Percentiles rank a stretch among this genome's conserved stretches.
phyloP scores from a whole-genome alignment of 2,113 vertebrate genomes.

The Eudyptes chrysolophus region DNA sequence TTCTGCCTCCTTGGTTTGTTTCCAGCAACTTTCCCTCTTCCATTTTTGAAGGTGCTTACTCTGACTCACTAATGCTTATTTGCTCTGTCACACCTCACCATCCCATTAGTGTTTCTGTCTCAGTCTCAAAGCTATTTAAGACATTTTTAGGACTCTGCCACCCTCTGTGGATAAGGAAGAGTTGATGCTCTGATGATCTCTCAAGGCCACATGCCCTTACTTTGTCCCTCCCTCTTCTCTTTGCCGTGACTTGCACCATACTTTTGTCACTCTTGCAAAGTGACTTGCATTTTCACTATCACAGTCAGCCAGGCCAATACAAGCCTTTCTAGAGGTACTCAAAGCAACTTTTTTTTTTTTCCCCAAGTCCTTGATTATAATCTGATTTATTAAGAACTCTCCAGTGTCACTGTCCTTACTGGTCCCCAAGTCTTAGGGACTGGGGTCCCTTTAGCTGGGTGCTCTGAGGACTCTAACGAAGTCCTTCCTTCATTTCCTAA shows the following conservation, averaged over 20 bases:
- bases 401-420: neutral
- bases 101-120: neutral
- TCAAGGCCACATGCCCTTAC: neutral
- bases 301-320: neutral
- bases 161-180: neutral
- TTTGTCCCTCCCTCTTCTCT: neutral
- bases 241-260: neutral
- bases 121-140: neutral
- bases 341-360: rapidly evolving
- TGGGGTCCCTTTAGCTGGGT: neutral
- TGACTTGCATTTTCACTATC: neutral
- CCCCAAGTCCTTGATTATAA: neutral
- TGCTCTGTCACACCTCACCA: neutral
- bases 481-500: neutral
- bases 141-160: neutral
- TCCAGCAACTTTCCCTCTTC: neutral
- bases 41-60: neutral
- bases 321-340: neutral
- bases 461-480: neutral
- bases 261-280: neutral
- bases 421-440: neutral
- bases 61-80: neutral
- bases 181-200: neutral
- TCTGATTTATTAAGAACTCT: neutral
- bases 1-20: neutral